phyloP scores from a whole-genome alignment of 2,113 vertebrate species.

The Lepus americanus region DNA sequence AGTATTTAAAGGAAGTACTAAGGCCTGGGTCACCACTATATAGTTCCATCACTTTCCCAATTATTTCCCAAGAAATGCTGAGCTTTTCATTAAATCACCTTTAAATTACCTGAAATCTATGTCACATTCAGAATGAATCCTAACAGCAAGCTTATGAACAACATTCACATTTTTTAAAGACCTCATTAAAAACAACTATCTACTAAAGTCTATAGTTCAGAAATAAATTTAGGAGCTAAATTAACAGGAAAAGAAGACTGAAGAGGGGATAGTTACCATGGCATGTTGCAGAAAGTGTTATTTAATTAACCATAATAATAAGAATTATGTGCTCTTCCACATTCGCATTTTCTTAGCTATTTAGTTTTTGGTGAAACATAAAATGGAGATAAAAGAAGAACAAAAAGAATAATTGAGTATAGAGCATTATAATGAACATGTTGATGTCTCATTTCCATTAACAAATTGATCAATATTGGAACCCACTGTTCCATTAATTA shows the following conservation, averaged over 20 bases:
- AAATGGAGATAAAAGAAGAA: conserved; percentile 44
- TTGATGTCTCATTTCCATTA: neutral
- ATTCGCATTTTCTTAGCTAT: conserved; percentile 67
- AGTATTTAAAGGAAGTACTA: rapidly evolving
- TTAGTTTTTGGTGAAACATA: conserved; percentile 63
- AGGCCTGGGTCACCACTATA: neutral
- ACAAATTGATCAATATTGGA: neutral
- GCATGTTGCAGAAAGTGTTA: conserved; percentile 35
- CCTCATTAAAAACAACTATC: conserved; percentile 62
- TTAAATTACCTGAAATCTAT: conserved; percentile 51
- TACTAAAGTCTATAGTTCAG: conserved; percentile 29
- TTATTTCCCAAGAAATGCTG: neutral
- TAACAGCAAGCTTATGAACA: neutral
- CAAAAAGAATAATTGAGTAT: neutral
- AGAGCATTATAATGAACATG: neutral
- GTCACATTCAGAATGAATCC: conserved; percentile 2
- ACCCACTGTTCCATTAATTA: neutral
- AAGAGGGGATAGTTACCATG: conserved; percentile 59
- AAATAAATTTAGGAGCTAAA: conserved; percentile 75
- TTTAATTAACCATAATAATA: conserved; percentile 70
- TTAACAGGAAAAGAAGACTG: conserved; percentile 63
- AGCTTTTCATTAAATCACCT: conserved; percentile 54
- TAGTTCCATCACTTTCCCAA: conserved; percentile 12
- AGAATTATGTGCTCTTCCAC: conserved; percentile 53
- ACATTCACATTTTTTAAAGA: conserved; percentile 64